Base-by-base conservation (phyloP, 2,113 vertebrate genomes). In the Xyliphius kryptos region DNA sequence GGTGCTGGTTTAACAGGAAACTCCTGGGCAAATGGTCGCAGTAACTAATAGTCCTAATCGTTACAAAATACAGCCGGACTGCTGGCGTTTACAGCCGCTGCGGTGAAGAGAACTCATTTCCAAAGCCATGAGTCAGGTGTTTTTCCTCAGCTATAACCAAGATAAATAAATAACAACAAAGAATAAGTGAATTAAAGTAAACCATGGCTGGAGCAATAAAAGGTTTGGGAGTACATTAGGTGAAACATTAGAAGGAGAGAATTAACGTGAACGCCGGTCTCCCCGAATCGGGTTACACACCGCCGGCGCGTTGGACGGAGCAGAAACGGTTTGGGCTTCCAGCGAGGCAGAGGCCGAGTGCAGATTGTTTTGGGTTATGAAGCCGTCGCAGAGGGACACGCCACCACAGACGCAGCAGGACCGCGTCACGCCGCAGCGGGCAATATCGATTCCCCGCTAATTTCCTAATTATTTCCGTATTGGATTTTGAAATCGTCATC, bases 381-480 rank as follows among this genome's bases (percentile, higher is more conserved):
- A 12, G 6, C 8, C 15, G 14, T 13, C 36, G 48, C 55, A 20
- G 22, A 53, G 59, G 67, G 67, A 76, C 76, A 74, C 73, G 79
- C 73, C 70, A 44, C 50, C 66, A 56, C 59, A 53, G 53, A 61
- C 57, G 15, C 61, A 69, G 57, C 40, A 48, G 63, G 70, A 72
- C 19, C 9, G 72, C 52, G 81, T 80, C 82, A 78, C 80, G 82
- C 73, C 75, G 69, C 76, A 82, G 83, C 79, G 76, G 75, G 81
- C 73, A 53, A 56, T 84, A 89, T 89, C 81, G 86, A 89, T 88
- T 79, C 63, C 67, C 69, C 70, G 77, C 80, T 86, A 85, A 88
- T 88, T 87, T 86, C 70, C 80, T 85, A 83, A 88, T 89, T 87
- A 88, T 86, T 86, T 87, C 87, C 80, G 32, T 84, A 89, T 88